Evolutionary conservation across 2,888 invertebrate species (phyloP).

Genomic region (Drosophila putrida): DNA sequence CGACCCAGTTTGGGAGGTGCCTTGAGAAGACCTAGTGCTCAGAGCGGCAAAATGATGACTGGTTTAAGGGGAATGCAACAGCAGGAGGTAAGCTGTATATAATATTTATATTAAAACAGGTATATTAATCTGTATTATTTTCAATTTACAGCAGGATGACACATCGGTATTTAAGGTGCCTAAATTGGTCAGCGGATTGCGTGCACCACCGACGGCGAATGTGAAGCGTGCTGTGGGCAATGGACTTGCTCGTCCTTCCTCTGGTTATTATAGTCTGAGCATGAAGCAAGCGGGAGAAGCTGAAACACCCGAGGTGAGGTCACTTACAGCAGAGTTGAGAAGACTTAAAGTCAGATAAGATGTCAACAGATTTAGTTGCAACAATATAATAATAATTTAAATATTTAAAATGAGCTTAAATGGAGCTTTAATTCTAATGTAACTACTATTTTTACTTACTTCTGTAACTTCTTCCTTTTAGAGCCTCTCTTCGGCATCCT

Average conservation of each 20-base stretch:
- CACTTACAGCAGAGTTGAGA: not conserved
- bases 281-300: constrained; percentile 63
- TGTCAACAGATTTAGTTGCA: too few species aligned
- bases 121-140: not conserved
- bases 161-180: constrained; percentile 80
- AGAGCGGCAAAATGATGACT: constrained; percentile 41
- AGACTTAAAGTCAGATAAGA: too few species aligned
- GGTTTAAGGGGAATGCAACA: constrained; percentile 29
- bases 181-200: constrained; percentile 80
- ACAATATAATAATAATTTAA: too few species aligned
- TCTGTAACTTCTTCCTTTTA: constrained; percentile 39
- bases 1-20: constrained; percentile 61
- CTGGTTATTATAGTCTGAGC: constrained; percentile 84
- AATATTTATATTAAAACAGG: not conserved
- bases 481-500: constrained; percentile 84
- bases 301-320: constrained; percentile 73
- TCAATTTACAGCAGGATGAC: constrained; percentile 57
- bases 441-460: not conserved
- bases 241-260: constrained; percentile 84
- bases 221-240: constrained; percentile 74
- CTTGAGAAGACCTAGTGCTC: constrained; percentile 58
- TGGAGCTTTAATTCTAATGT: too few species aligned
- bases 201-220: constrained; percentile 65
- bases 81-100: constrained; percentile 47
- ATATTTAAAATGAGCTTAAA: not conserved